A percentile compares a stretch with the other conserved stretches of the same genome.
These are phyloP conservation scores for Ophiodon elongatus DNA, from an alignment of 2,113 vertebrate species.

Conservation along the genomic window DNA sequence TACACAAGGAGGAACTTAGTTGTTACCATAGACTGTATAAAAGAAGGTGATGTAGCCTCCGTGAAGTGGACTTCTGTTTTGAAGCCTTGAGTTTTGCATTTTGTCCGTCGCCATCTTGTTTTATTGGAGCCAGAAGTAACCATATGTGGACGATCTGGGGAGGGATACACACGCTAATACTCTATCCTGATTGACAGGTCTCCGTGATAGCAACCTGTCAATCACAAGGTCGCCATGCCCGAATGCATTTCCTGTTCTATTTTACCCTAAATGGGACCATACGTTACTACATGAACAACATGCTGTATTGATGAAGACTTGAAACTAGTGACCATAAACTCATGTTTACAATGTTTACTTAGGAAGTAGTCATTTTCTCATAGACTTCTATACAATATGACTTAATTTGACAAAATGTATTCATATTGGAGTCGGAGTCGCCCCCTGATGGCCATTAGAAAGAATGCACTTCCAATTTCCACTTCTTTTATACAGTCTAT, in stretches of 20 bases:
- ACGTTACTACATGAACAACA: not conserved
- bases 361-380: not conserved
- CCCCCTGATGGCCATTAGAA: not conserved
- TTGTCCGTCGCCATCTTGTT: no score
- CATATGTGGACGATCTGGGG: no score
- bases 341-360: not conserved
- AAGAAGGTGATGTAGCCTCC: no score
- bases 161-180: no score
- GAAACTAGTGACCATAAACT: not conserved
- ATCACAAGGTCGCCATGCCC: not conserved
- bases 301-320: not conserved
- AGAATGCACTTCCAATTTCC: not conserved
- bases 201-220: not conserved
- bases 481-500: not conserved
- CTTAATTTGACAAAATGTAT: not conserved
- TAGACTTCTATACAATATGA: not conserved
- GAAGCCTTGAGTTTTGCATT: no score
- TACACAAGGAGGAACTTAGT: not conserved
- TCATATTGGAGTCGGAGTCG: no score
- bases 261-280: not conserved
- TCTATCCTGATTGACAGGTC: not conserved
- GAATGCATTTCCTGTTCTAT: not conserved
- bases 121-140: no score
- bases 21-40: not conserved
- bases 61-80: no score